phyloP scores from a whole-genome alignment of 2,888 invertebrate genomes.

The Gisinianus flammeolus region DNA sequence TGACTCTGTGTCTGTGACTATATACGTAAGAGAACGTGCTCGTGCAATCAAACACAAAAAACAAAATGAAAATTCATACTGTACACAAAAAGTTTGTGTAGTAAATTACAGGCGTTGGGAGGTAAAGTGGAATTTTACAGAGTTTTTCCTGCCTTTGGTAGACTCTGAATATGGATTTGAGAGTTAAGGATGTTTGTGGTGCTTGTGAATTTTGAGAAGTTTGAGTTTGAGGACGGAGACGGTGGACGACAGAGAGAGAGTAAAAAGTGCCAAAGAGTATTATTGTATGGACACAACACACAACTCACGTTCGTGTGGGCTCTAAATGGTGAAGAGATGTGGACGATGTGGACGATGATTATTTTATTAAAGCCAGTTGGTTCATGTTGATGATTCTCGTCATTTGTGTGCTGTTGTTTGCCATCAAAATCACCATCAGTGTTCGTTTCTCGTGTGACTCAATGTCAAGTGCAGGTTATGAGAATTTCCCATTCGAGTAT shows the following conservation, averaged over 20 bases:
- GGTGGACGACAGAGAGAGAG: too few relatives aligned
- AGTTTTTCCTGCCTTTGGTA: too few relatives aligned
- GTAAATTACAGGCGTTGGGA: neutral
- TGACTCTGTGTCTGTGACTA: neutral
- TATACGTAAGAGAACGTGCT: neutral
- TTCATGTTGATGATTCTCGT: neutral
- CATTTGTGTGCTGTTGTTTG: too few relatives aligned
- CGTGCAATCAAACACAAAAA: neutral
- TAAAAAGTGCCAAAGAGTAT: too few relatives aligned
- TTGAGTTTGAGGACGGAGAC: too few relatives aligned
- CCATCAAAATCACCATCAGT: neutral
- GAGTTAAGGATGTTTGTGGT: too few relatives aligned
- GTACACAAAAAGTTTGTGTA: neutral
- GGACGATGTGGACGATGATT: neutral
- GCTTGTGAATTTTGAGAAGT: too few relatives aligned
- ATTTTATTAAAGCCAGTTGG: neutral
- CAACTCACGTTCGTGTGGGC: neutral
- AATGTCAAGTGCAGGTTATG: constrained; percentile 41
- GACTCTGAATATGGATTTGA: too few relatives aligned
- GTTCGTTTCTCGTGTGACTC: constrained; percentile 16
- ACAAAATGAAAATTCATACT: neutral
- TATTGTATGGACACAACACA: neutral
- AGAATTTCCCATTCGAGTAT: neutral
- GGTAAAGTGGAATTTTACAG: too few relatives aligned
- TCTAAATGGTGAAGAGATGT: neutral